phyloP scores from a whole-genome alignment of 2,113 vertebrate genomes.

The Bujurquina vittata region DNA sequence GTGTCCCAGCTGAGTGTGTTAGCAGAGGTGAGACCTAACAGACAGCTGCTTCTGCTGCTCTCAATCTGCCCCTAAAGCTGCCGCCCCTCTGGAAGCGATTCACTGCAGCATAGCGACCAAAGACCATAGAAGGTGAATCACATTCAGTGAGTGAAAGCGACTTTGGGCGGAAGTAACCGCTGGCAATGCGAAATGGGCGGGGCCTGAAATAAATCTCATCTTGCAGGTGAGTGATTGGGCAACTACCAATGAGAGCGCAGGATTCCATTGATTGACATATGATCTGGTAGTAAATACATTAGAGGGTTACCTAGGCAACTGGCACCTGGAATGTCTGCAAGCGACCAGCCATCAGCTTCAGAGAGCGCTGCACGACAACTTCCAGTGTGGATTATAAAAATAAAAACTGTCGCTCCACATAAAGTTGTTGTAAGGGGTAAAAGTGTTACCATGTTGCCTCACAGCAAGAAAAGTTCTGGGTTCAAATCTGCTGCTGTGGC shows the following conservation, averaged over 20 bases:
- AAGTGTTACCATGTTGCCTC: not conserved
- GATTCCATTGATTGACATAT: not conserved
- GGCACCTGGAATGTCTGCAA: not conserved
- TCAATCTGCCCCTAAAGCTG: not conserved
- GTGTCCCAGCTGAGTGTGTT: not conserved
- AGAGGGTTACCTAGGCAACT: not conserved
- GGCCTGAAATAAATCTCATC: not conserved
- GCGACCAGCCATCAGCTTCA: not conserved
- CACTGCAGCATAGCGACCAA: not conserved
- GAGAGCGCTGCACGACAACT: not conserved
- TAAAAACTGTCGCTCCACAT: not conserved
- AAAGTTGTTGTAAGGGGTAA: not conserved
- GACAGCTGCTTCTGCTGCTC: not conserved
- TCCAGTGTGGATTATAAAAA: not conserved
- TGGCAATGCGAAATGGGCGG: not conserved
- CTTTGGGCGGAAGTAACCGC: rapidly evolving
- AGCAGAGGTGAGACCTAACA: not conserved
- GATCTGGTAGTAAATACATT: not conserved
- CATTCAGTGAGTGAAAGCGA: not conserved
- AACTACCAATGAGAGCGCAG: not conserved
- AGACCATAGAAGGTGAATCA: not conserved
- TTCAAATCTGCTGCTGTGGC: not conserved
- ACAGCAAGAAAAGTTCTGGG: constrained; percentile 4
- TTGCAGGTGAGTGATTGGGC: not conserved
- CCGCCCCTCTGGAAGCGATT: not conserved